Percentiles rank a stretch among this genome's conserved stretches.
Evolutionary conservation across 2,888 invertebrate genomes (phyloP).

Genomic region (Parelbella ahira): DNA sequence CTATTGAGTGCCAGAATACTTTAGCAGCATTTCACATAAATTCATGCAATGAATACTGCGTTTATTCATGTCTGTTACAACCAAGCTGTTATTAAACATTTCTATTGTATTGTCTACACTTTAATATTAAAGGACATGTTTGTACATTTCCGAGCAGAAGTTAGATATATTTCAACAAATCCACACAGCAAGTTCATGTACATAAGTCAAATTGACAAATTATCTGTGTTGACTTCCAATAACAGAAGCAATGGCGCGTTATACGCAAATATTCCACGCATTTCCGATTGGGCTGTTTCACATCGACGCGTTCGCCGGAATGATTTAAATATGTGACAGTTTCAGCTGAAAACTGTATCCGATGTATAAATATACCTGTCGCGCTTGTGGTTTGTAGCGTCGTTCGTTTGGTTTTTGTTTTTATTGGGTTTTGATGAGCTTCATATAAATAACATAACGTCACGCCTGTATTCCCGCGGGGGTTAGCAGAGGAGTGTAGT

Average conservation of each 20-base stretch:
- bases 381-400: not conserved
- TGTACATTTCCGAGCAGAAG: no score
- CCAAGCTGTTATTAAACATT: no score
- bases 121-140: no score
- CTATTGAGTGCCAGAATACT: no score
- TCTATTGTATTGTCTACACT: no score
- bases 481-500: no score
- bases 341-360: conserved; percentile 4
- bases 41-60: no score
- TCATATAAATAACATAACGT: no score
- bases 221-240: conserved; percentile 21
- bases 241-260: conserved; percentile 30
- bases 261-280: conserved; percentile 31
- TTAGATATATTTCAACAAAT: not conserved
- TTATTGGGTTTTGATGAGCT: not conserved
- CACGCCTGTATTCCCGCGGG: no score
- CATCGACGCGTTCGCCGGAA: conserved; percentile 13
- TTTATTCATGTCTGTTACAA: no score
- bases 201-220: conserved; percentile 18
- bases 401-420: not conserved
- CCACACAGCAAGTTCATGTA: not conserved
- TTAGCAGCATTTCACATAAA: no score
- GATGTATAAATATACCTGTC: conserved; percentile 4
- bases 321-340: conserved; percentile 21
- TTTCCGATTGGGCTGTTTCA: conserved; percentile 27